These are phyloP conservation scores for Cervus canadensis DNA, from an alignment of 2,113 vertebrate species.

Conservation along the genomic window DNA sequence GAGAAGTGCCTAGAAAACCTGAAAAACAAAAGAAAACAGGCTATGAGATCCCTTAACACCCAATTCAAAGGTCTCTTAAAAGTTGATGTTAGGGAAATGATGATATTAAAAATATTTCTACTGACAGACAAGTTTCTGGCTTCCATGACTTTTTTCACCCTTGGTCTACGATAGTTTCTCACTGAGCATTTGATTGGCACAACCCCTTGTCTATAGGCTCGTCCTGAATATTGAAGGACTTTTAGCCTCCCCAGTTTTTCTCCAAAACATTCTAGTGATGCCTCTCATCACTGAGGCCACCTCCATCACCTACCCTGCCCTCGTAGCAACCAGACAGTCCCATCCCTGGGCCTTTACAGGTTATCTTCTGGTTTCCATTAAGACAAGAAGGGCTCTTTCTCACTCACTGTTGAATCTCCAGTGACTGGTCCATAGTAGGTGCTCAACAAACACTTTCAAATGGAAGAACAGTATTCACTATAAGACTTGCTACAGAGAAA, in stretches of 20 bases:
- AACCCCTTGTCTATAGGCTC: background rate
- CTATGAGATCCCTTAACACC: background rate
- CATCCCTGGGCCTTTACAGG: background rate
- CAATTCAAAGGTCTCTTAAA: background rate
- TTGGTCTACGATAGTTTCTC: background rate
- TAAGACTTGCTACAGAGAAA: background rate
- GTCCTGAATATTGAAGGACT: background rate
- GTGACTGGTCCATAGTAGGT: background rate
- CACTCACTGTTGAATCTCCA: background rate
- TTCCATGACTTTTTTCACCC: background rate
- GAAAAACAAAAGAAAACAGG: background rate
- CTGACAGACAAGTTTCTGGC: background rate
- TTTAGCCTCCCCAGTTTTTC: background rate
- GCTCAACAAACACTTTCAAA: background rate
- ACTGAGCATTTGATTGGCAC: background rate
- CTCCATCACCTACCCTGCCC: background rate
- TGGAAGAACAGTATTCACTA: background rate
- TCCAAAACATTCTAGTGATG: background rate
- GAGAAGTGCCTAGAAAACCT: background rate
- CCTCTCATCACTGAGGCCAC: background rate
- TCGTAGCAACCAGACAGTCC: background rate
- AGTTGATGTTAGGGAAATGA: background rate
- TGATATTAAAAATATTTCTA: background rate
- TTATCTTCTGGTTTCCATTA: background rate
- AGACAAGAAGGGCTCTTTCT: background rate